These are phyloP conservation scores for Enteromius anoplus DNA, from an alignment of 2,797 vertebrate species.

Conservation along the genomic window DNA sequence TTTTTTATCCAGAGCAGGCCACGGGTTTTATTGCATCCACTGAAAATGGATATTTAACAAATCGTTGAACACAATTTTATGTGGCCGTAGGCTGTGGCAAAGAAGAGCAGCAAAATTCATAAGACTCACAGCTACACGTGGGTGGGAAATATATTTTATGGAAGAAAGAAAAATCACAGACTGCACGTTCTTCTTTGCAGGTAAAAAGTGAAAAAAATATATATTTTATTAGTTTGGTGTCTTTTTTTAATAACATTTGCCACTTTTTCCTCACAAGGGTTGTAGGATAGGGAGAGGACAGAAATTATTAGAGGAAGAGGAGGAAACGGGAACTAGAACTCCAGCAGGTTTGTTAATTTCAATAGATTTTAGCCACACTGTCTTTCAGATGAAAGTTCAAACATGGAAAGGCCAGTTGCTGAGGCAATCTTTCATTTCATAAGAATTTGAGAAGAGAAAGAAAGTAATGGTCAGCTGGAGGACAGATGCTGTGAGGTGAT, in stretches of 20 bases:
- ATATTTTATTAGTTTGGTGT: neutral
- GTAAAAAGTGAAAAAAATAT: neutral
- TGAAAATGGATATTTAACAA: conserved; percentile 54
- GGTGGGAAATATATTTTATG: conserved; percentile 14
- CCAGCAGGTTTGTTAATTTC: neutral
- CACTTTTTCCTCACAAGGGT: neutral
- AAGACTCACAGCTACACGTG: conserved; percentile 23
- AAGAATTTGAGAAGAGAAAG: neutral
- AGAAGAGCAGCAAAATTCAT: conserved; percentile 28
- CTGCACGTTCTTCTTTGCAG: neutral
- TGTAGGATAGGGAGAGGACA: neutral
- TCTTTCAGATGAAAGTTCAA: neutral
- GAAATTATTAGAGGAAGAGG: neutral
- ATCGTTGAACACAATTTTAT: conserved; percentile 52
- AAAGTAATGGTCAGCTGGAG: neutral
- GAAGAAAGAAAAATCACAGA: neutral
- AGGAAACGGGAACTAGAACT: neutral
- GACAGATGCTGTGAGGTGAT: neutral
- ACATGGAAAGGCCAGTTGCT: neutral
- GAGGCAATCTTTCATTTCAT: neutral
- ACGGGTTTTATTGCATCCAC: conserved; percentile 28
- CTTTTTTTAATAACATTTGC: conserved; percentile 11
- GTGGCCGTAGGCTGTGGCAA: conserved; percentile 27
- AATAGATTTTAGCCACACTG: neutral
- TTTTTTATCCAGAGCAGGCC: conserved; percentile 1